Conservation (phyloP, 2,797 vertebrate genomes). For the Serranus cabrilla region DNA sequence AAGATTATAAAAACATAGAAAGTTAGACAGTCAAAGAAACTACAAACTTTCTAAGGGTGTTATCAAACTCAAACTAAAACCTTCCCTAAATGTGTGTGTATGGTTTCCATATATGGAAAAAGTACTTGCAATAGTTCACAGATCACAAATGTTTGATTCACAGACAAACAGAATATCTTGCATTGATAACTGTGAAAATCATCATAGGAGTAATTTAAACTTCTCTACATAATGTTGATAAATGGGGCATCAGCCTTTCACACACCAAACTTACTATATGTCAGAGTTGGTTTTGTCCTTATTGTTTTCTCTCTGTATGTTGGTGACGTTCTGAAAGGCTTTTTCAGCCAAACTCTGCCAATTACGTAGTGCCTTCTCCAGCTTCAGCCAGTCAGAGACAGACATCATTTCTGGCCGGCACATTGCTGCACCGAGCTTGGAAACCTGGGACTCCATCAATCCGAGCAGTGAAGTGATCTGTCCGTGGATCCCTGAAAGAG, state of each 20-base stretch:
- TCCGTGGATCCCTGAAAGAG: slow-evolving; percentile 80
- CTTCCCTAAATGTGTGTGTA: too few species aligned
- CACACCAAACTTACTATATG: slow-evolving; percentile 66
- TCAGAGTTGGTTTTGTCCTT: slow-evolving; percentile 44
- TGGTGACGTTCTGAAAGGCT: slow-evolving; percentile 58
- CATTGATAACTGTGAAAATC: not conserved
- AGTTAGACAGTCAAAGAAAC: not conserved
- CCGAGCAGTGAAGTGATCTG: slow-evolving; percentile 77
- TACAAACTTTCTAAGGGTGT: not conserved
- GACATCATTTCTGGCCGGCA: slow-evolving; percentile 39
- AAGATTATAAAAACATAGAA: not conserved
- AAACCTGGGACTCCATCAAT: slow-evolving; percentile 82
- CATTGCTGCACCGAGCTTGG: slow-evolving; percentile 68
- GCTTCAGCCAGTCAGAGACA: slow-evolving; percentile 73
- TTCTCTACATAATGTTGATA: not conserved
- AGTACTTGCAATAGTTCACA: too few species aligned
- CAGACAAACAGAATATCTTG: not conserved
- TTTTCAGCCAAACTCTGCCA: slow-evolving; percentile 80
- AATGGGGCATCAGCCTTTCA: not conserved
- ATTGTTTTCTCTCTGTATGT: slow-evolving; percentile 61
- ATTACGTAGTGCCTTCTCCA: slow-evolving; percentile 73
- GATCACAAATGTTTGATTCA: not conserved
- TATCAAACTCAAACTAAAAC: too few species aligned
- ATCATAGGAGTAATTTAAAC: not conserved
- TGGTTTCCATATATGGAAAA: too few species aligned